A percentile compares a stretch with the other conserved stretches of the same genome.
These are phyloP conservation scores for Labeo calbasu DNA, from an alignment of 2,797 vertebrate species.

Conservation along the genomic window DNA sequence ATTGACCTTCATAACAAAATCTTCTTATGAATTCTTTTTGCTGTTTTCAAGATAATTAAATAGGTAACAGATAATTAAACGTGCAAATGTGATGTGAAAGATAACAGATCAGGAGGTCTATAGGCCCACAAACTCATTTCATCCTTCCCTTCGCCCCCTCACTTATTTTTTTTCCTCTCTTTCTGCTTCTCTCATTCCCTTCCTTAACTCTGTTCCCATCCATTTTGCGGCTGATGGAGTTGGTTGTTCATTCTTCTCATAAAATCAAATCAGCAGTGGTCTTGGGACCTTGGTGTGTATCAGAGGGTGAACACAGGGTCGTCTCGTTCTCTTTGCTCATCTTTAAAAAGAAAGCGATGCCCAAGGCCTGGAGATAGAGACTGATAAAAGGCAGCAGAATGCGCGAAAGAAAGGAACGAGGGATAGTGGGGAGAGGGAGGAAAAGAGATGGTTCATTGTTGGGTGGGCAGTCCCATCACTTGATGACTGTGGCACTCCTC, in stretches of 20 bases:
- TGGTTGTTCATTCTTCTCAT: slow-evolving; percentile 48
- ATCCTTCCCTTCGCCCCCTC: not conserved
- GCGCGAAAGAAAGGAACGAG: slow-evolving; percentile 31
- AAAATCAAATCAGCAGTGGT: slow-evolving; percentile 49
- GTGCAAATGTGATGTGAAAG: not conserved
- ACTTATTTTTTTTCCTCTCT: not conserved
- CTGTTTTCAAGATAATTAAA: slow-evolving; percentile 3
- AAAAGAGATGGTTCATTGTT: slow-evolving; percentile 63
- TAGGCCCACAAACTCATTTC: not conserved
- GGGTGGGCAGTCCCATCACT: slow-evolving; percentile 44
- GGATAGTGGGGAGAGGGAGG: slow-evolving; percentile 58
- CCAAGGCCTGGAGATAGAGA: slow-evolving; percentile 52
- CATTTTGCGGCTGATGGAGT: slow-evolving; percentile 26
- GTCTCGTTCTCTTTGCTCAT: slow-evolving; percentile 42
- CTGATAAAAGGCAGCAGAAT: slow-evolving; percentile 60
- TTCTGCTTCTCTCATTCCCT: slow-evolving; percentile 20
- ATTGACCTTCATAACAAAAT: not conserved
- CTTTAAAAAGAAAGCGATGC: slow-evolving; percentile 49
- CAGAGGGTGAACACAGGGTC: slow-evolving; percentile 46
- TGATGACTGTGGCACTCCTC: slow-evolving; percentile 48
- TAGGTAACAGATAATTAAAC: not conserved
- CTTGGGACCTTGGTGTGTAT: slow-evolving; percentile 49
- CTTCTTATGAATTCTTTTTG: too few relatives aligned
- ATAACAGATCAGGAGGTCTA: not conserved
- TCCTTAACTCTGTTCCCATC: slow-evolving; percentile 6